phyloP scores from a whole-genome alignment of 2,113 vertebrate genomes.

The Cathartes aura region DNA sequence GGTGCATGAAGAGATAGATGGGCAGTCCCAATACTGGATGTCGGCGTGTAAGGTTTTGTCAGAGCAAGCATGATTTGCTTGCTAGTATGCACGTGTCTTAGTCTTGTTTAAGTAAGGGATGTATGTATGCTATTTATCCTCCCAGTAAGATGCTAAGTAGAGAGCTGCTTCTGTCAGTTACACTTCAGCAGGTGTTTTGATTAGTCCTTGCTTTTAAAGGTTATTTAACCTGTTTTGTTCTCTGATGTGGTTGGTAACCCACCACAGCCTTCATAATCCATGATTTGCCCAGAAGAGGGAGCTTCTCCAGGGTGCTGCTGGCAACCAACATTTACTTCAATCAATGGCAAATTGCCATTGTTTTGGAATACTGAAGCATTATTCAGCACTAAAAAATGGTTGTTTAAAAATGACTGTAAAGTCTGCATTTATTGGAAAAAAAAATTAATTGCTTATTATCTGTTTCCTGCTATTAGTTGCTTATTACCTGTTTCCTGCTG shows the following conservation, averaged over 20 bases:
- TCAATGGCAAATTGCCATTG: rapidly evolving
- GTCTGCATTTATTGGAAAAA: background rate
- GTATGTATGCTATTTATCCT: background rate
- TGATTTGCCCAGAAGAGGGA: background rate
- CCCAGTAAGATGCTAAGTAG: background rate
- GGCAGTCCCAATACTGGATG: rapidly evolving
- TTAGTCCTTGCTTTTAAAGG: background rate
- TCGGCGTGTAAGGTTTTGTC: background rate
- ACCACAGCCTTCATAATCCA: background rate
- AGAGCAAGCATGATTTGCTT: background rate
- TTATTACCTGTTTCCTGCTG: background rate
- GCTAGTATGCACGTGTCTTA: rapidly evolving
- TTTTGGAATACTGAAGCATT: background rate
- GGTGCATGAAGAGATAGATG: background rate
- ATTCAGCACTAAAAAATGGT: background rate
- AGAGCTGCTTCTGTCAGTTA: background rate
- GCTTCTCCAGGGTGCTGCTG: background rate
- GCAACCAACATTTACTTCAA: background rate
- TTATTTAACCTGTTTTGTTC: background rate
- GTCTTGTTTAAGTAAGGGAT: background rate
- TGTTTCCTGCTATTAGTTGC: background rate
- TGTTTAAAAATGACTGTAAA: background rate
- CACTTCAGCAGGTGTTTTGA: background rate
- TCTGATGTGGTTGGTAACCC: background rate
- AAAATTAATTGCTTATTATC: too few relatives aligned